phyloP scores from a whole-genome alignment of 2,888 invertebrate genomes.

The Pachymerium ferrugineum region DNA sequence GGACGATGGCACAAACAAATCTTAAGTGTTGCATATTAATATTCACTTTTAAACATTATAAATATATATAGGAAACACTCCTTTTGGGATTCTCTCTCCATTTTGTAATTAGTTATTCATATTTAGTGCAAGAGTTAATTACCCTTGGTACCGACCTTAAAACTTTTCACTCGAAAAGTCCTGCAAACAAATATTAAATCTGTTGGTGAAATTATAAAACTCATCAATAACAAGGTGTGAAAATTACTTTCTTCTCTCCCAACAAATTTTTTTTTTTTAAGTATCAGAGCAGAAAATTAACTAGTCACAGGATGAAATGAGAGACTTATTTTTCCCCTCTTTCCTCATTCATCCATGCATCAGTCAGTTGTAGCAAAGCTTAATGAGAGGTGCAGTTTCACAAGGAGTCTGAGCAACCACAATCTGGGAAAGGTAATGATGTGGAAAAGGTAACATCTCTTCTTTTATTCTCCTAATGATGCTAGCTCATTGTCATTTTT shows the following conservation, averaged over 20 bases:
- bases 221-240: constrained; percentile 7
- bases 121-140: constrained; percentile 20
- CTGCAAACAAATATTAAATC: background rate
- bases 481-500: background rate
- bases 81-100: background rate
- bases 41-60: constrained; percentile 12
- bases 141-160: background rate
- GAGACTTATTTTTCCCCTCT: background rate
- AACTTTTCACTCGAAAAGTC: background rate
- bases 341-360: constrained; percentile 19
- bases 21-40: constrained; percentile 12
- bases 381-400: constrained; percentile 28
- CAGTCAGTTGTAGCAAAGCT: constrained; percentile 28
- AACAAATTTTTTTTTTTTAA: background rate
- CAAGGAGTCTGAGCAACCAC: constrained; percentile 19
- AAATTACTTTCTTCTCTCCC: background rate
- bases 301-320: constrained; percentile 9
- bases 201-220: background rate
- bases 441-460: constrained; percentile 29
- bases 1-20: background rate
- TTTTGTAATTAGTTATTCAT: constrained; percentile 25
- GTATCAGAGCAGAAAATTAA: constrained; percentile 3
- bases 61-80: background rate
- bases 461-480: constrained; percentile 19
- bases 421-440: constrained; percentile 28